Evolutionary conservation across 2,797 vertebrate species (phyloP), one percentile per base, ranked within the genome.

Genomic region (Helarctos malayanus): DNA sequence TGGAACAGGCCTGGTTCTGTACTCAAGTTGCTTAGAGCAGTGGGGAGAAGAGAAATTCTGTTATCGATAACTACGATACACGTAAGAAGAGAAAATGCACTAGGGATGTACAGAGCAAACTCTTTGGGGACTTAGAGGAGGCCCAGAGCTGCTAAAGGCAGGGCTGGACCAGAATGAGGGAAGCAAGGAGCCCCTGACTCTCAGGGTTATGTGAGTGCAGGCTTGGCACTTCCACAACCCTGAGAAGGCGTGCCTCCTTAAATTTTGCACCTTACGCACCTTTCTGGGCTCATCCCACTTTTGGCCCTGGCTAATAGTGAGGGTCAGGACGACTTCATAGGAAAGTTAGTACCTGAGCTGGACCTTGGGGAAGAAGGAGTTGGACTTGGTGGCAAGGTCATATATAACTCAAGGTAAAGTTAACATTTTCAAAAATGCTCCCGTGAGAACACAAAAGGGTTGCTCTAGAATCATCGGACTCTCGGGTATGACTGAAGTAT

Each of bases 141-240:
- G 27, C 41, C 68, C 59, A 18, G 45, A 3, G 27, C 87, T 89
- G 15, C 23, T 35, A 61, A 16, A 1, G 3, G 87, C 38, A 32
- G 52, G 54, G 54, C 16, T 27, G 11, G 41, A 16, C 38, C 5
- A 32, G 32, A 35, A n/a, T 8, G 11, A 80, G 13, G 4, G 19
- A 29, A 86, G 76, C 29, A 12, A 75, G 83, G 52, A 91, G 27
- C 41, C 11, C 2, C 29, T 68, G 19, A 45, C 14, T 49, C 56
- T 45, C 32, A 56, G 35, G 69, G 38, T 27, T 16, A 16, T 59
- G 35, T 61, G 54, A 63, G 35, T 29, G 35, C 61, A 45, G 38
- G 5, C 56, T 47, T 35, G 41, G 71, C 0, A 3, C 15, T 15
- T 80, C n/a, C 11, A 3, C 0, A 0, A 7, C 12, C 27, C 61